These are phyloP conservation scores for Torymus tubicola DNA, from an alignment of 2,888 invertebrate species.

Conservation along the genomic window DNA sequence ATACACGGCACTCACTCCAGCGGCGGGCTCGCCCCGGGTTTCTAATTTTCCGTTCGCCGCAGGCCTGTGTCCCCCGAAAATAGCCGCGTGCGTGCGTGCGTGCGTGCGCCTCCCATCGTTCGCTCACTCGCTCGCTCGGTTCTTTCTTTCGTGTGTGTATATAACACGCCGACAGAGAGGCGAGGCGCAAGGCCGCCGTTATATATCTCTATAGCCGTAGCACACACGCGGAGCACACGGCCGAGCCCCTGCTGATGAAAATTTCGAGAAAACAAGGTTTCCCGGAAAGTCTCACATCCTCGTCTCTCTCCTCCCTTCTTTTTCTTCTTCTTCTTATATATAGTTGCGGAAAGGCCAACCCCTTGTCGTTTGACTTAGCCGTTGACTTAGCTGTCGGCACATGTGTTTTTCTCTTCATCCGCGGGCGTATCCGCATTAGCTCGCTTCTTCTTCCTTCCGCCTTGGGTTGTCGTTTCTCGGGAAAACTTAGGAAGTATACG, in stretches of 20 bases:
- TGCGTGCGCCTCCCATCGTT: constrained; percentile 13
- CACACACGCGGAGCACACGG: neutral
- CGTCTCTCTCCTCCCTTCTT: constrained; percentile 7
- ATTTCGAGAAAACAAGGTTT: constrained; percentile 31
- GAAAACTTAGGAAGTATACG: constrained; percentile 38
- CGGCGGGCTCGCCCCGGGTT: constrained; percentile 48
- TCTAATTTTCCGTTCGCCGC: constrained; percentile 48
- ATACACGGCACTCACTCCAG: constrained; percentile 29
- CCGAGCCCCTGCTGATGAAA: neutral
- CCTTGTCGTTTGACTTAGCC: neutral
- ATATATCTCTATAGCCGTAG: neutral
- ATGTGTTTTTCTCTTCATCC: constrained; percentile 18
- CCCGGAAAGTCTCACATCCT: constrained; percentile 4
- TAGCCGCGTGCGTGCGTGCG: constrained; percentile 55
- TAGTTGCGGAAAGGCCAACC: neutral
- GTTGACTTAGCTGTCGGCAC: constrained; percentile 12
- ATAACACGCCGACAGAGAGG: constrained; percentile 5
- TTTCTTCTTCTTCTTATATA: constrained; percentile 14
- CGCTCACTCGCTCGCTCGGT: constrained; percentile 28
- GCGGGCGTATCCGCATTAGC: neutral
- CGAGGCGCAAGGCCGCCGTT: neutral
- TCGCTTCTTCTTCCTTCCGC: constrained; percentile 16
- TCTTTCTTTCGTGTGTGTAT: neutral
- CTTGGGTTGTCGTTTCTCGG: constrained; percentile 11
- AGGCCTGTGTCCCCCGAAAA: constrained; percentile 35